phyloP scores from a whole-genome alignment of 2,888 invertebrate species.

The Xestia ashworthii region DNA sequence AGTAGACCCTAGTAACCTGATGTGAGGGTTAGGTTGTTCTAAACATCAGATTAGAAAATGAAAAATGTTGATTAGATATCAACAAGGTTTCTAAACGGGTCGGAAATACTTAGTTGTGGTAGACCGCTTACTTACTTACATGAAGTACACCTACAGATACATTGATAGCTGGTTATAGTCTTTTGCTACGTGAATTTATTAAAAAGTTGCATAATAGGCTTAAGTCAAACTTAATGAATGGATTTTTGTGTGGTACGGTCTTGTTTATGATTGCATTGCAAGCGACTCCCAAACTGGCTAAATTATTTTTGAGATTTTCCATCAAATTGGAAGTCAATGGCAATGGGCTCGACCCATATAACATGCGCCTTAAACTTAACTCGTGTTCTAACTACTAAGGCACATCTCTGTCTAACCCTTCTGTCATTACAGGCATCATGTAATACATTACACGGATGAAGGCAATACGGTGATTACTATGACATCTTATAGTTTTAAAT shows the following conservation, averaged over 20 bases:
- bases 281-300: background rate
- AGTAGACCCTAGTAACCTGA: conserved; percentile 34
- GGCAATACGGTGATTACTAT: background rate
- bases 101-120: conserved; percentile 12
- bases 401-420: too few relatives aligned
- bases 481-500: background rate
- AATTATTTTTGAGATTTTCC: too few relatives aligned
- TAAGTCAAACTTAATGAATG: background rate
- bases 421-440: background rate
- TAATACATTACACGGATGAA: background rate
- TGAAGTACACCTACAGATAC: background rate
- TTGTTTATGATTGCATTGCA: background rate
- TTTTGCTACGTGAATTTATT: background rate
- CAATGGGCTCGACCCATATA: background rate
- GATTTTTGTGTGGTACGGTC: background rate
- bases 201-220: background rate
- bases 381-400: background rate
- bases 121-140: conserved; percentile 3
- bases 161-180: background rate
- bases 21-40: conserved; percentile 9
- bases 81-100: conserved; percentile 53
- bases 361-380: background rate
- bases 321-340: background rate
- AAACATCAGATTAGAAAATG: conserved; percentile 34
- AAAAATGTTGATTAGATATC: conserved; percentile 46